Base-by-base conservation (phyloP, 2,888 invertebrate genomes). In the Synergus umbraculus region DNA sequence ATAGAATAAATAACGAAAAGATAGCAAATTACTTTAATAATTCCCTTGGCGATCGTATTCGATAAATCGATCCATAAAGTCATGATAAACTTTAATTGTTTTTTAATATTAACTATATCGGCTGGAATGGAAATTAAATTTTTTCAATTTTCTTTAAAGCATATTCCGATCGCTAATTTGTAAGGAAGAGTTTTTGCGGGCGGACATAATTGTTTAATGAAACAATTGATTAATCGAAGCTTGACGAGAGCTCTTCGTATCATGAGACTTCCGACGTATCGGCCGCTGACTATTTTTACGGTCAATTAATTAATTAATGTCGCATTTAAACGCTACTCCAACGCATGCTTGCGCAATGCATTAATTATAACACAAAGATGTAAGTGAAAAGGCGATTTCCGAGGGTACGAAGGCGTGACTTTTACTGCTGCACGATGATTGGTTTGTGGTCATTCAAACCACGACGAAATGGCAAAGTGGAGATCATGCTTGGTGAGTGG, bases 401-500 rank as follows among this genome's bases (percentile, higher is more conserved):
- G 29, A 44, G 46, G 29, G 69, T 69, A 49, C 46, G 69, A 69
- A 37, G 46, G 69, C 46, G 49, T 69, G 29, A 46, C 69, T 69
- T 69, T 69, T 49, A 69, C 13, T 49, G 49, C 69, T 69, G 37
- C 69, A 84, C 78, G 80, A 95, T 95, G 95, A 94, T 95, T 89
- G 94, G 94, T 76, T 93, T 94, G 87, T 93, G 94, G 92, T 94
- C 94, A 79, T 94, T 94, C 88, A 94, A 94, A 93, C 94, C 94
- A 85, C 93, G 95, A 76, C 93, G 96, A 89, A 94, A 94, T 92
- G 94, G 94, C 86, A 94, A 94, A 91, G 95, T 94, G 92, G 96
- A 96, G 93, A 93, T 96, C 81, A 92, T 96, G 86, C 93, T 96
- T 89, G 96, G 96, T 96, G 94, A 93, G 93, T 92, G 78, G 83